phyloP scores from a whole-genome alignment of 92 coral and sea anemone genomes.

The Metridium senile region DNA sequence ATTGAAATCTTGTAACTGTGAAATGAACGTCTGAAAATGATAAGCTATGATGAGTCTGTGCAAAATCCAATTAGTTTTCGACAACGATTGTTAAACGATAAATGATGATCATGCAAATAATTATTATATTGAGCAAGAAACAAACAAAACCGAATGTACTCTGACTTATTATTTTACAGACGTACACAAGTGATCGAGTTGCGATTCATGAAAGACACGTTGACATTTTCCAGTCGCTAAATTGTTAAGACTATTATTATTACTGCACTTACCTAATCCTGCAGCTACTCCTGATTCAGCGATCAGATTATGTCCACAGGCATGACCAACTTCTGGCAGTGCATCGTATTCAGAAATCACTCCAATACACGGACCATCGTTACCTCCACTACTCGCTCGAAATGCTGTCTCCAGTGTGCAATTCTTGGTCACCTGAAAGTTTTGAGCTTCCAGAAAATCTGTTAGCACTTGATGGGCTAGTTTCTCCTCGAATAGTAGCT shows the following conservation, averaged over 20 bases:
- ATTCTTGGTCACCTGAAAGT: constrained; percentile 59
- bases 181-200: background rate
- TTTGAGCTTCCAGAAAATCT: constrained; percentile 54
- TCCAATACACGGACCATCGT: constrained; percentile 64
- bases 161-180: background rate
- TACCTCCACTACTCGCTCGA: constrained; percentile 49
- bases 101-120: too few relatives aligned
- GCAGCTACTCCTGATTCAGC: constrained; percentile 93
- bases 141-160: too few relatives aligned
- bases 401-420: constrained; percentile 69
- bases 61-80: too few relatives aligned
- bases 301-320: constrained; percentile 90
- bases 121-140: too few relatives aligned
- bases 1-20: too few relatives aligned
- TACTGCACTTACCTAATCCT: constrained; percentile 49
- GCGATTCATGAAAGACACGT: background rate
- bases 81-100: too few relatives aligned
- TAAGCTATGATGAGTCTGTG: too few relatives aligned
- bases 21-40: too few relatives aligned
- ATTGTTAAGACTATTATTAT: background rate
- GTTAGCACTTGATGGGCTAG: constrained; percentile 63
- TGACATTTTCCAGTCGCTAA: too few relatives aligned
- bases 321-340: constrained; percentile 85
- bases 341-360: constrained; percentile 91
- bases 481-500: constrained; percentile 50